Percentiles rank a stretch among this genome's conserved stretches.
Conservation (phyloP, 2,113 vertebrate genomes). For the Malurus elegans region DNA sequence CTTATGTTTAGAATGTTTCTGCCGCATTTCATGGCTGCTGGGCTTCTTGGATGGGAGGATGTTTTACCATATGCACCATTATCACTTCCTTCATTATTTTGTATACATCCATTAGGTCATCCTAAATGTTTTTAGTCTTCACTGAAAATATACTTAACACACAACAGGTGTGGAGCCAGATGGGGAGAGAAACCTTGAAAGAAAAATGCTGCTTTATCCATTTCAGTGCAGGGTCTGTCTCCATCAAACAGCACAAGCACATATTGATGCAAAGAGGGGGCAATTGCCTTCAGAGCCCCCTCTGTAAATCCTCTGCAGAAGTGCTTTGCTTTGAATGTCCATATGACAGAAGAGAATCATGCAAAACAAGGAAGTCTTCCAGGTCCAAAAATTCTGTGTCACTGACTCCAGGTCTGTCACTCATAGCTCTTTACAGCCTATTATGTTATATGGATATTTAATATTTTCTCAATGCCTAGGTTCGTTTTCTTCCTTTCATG, state of each 20-base stretch:
- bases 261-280: neutral
- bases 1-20: slow-evolving; percentile 17
- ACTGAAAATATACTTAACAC: slow-evolving; percentile 33
- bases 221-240: neutral
- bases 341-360: neutral
- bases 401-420: neutral
- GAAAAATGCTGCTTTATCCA: neutral
- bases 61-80: slow-evolving; percentile 31
- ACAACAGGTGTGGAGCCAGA: slow-evolving; percentile 31
- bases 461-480: neutral
- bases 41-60: neutral
- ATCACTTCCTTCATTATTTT: slow-evolving; percentile 55
- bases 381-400: neutral
- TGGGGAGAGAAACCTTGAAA: neutral
- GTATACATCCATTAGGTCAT: slow-evolving; percentile 40
- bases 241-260: neutral
- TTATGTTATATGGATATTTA: neutral
- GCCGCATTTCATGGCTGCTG: neutral
- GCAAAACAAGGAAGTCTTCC: neutral
- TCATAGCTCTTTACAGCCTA: neutral
- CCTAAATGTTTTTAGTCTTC: slow-evolving; percentile 23
- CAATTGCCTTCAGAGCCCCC: neutral
- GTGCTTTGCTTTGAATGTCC: neutral
- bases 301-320: neutral
- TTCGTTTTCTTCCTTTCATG: neutral